Conservation (phyloP, 2,888 invertebrate genomes). For the Subacronicta megacephala region DNA sequence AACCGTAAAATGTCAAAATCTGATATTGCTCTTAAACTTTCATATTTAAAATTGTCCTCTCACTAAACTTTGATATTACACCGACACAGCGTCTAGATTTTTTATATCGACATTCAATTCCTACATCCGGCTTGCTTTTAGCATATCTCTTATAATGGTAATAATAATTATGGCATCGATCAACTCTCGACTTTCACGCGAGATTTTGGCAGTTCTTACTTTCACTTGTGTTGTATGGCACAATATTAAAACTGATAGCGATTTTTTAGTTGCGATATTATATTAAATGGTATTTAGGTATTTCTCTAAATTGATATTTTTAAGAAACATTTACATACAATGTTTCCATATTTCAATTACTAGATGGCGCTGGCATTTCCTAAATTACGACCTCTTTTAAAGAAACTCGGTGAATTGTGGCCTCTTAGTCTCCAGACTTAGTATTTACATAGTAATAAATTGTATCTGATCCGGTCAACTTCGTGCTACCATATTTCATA, state of each 20-base stretch:
- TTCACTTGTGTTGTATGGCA: conserved; percentile 73
- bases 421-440: too few relatives aligned
- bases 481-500: too few relatives aligned
- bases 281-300: too few relatives aligned
- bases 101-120: conserved; percentile 51
- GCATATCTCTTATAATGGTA: conserved; percentile 87
- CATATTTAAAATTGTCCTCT: conserved; percentile 18
- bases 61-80: conserved; percentile 31
- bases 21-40: conserved; percentile 18
- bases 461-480: too few relatives aligned
- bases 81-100: conserved; percentile 53
- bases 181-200: conserved; percentile 87
- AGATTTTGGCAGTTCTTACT: conserved; percentile 87
- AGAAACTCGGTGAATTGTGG: too few relatives aligned
- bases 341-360: too few relatives aligned
- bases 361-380: too few relatives aligned
- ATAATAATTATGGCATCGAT: conserved; percentile 89
- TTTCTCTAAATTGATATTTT: too few relatives aligned
- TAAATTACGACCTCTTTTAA: too few relatives aligned
- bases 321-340: too few relatives aligned
- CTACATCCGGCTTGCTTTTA: conserved; percentile 86
- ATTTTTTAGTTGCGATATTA: too few relatives aligned
- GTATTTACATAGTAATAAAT: too few relatives aligned
- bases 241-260: conserved; percentile 46
- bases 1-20: conserved; percentile 7